Percentiles rank a stretch among this genome's conserved stretches.
Evolutionary conservation across 2,797 vertebrate genomes (phyloP).

Genomic region (Enteromius anoplus): DNA sequence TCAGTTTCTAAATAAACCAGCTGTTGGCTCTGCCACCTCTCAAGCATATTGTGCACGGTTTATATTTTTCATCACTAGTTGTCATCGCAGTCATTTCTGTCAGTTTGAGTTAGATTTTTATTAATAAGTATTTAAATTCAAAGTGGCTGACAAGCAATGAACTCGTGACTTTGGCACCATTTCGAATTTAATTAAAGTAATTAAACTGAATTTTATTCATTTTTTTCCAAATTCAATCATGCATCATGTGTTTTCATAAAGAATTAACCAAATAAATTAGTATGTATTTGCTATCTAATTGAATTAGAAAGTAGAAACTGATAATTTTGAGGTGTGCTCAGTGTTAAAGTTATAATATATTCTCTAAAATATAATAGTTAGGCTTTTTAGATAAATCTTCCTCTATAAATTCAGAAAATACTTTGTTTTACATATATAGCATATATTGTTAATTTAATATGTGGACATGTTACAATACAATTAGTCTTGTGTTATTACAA

Average conservation of each 20-base stretch:
- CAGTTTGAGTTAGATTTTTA: neutral
- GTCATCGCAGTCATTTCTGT: neutral
- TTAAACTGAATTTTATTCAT: neutral
- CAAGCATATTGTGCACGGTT: neutral
- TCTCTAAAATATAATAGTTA: neutral
- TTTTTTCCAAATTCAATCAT: neutral
- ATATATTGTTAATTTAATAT: neutral
- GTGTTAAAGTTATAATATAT: neutral
- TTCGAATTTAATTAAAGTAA: neutral
- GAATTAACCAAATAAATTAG: neutral
- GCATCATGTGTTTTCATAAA: neutral
- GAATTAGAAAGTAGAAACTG: neutral
- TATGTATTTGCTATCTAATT: neutral
- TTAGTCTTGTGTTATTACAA: neutral
- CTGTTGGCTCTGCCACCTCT: neutral
- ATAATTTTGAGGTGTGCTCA: neutral
- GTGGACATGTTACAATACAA: neutral
- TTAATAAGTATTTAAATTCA: neutral
- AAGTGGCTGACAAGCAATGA: neutral
- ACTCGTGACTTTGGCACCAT: neutral
- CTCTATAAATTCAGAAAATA: neutral
- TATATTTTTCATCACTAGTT: neutral
- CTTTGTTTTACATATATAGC: neutral
- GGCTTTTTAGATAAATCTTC: neutral
- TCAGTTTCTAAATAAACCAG: constrained; percentile 42